Evolutionary conservation across 2,888 invertebrate species (phyloP).

Genomic region (Pandemis heparana): DNA sequence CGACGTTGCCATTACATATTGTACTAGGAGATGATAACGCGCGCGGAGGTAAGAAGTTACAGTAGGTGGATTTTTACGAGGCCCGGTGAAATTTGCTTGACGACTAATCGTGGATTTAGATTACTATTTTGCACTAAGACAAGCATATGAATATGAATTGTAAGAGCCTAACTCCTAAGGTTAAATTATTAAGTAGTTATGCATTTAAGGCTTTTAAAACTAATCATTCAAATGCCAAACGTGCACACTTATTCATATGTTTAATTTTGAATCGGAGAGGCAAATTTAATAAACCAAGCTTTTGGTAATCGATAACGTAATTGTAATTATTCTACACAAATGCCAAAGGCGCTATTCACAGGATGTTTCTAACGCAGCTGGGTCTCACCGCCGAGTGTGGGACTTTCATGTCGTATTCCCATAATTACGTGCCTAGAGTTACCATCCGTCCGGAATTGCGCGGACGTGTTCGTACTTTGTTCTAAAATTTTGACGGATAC

Average conservation of each 20-base stretch:
- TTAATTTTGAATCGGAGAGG: neutral
- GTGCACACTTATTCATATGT: too few relatives aligned
- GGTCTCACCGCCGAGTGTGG: neutral
- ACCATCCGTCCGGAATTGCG: neutral
- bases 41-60: constrained; percentile 11
- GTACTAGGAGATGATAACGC: constrained; percentile 35
- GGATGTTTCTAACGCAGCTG: constrained; percentile 4
- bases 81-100: neutral
- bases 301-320: neutral
- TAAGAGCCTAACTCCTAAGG: too few relatives aligned
- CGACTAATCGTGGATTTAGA: neutral
- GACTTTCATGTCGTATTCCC: neutral
- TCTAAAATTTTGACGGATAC: neutral
- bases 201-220: too few relatives aligned
- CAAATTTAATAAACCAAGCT: neutral
- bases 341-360: constrained; percentile 1
- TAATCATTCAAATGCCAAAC: too few relatives aligned
- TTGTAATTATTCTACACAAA: neutral
- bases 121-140: too few relatives aligned
- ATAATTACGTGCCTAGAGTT: neutral
- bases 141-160: too few relatives aligned
- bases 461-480: neutral
- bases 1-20: constrained; percentile 39
- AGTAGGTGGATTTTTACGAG: neutral
- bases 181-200: too few relatives aligned